These are phyloP conservation scores for Syngnathus rostellatus DNA, from an alignment of 2,797 vertebrate genomes.

Conservation along the genomic window DNA sequence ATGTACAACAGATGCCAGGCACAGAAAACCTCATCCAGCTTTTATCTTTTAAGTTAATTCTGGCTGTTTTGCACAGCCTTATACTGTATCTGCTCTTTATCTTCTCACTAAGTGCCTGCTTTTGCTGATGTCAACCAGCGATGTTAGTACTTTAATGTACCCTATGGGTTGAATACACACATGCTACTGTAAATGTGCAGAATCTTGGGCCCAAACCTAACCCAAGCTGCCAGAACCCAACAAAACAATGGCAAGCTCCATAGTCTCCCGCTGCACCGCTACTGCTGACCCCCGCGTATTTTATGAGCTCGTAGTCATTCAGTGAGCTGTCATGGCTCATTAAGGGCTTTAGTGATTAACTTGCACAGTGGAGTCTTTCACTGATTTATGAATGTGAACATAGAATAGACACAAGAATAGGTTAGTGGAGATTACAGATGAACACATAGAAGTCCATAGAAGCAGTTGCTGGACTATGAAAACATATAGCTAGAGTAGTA, in stretches of 20 bases:
- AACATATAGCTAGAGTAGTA: neutral
- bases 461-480: conserved; percentile 13
- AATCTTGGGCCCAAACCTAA: conserved; percentile 31
- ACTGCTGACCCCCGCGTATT: conserved; percentile 64
- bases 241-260: conserved; percentile 38
- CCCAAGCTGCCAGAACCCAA: conserved; percentile 33
- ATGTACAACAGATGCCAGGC: neutral
- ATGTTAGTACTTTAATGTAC: conserved; percentile 18
- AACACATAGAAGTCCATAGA: conserved; percentile 24
- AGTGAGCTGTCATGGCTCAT: conserved; percentile 63
- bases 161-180: conserved; percentile 32
- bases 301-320: conserved; percentile 59
- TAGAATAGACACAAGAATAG: conserved; percentile 17
- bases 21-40: neutral
- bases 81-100: conserved; percentile 21
- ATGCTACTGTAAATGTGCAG: conserved; percentile 28
- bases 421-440: conserved; percentile 29
- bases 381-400: conserved; percentile 50
- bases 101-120: conserved; percentile 10
- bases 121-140: conserved; percentile 26
- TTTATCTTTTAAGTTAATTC: neutral
- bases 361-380: conserved; percentile 54
- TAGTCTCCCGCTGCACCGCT: conserved; percentile 39
- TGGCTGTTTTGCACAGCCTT: neutral
- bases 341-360: conserved; percentile 58